Base-by-base conservation (phyloP, 2,113 vertebrate species). In the Seriola quinqueradiata region DNA sequence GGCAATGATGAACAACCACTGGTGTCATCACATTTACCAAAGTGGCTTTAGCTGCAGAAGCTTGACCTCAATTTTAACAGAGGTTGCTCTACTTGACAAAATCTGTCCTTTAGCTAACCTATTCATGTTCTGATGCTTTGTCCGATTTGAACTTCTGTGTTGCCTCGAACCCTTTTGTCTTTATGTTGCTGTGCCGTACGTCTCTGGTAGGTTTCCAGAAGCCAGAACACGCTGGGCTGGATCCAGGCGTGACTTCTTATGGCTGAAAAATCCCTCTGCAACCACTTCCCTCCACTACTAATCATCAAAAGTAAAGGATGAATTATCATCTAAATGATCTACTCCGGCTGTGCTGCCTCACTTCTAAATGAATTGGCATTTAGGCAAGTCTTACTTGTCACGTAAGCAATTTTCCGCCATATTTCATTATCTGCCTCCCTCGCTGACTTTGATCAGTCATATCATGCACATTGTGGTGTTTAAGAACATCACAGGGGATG, bases 21-120 rank as follows among this genome's bases (percentile, higher is more conserved):
- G 38, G 25, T 52, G 67, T 78, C 74, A 61, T 74, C 40, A 63
- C 61, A 66, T 83, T 86, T 50, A 57, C 61, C 28, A 16, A 71
- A 52, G 71, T 38, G 55, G 66, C 65, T 80, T 44, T 8, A 36
- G 59, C 64, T n/a, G 48, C 50, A 5, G 9, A 4, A 23, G 50
- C 60, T 36, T 61, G 73, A 83, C 79, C 76, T 8, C 83, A 84
- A 81, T 83, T 90, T 81, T 50, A 66, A 79, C 72, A 12, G 28
- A 74, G 28, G 54, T 32, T 60, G 32, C 38, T 71, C 34, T 50
- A 4, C 76, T 40, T 40, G 14, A 76, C 67, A 70, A 76, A 57
- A 70, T 64, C 42, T 19, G 21, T 75, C 66, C 65, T 65, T 54
- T 17, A 28, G 46, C 55, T 36, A 66, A 83, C 34, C 55, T 76